Conservation (phyloP, 2,113 vertebrate species). For the Cynopterus brachyotis region DNA sequence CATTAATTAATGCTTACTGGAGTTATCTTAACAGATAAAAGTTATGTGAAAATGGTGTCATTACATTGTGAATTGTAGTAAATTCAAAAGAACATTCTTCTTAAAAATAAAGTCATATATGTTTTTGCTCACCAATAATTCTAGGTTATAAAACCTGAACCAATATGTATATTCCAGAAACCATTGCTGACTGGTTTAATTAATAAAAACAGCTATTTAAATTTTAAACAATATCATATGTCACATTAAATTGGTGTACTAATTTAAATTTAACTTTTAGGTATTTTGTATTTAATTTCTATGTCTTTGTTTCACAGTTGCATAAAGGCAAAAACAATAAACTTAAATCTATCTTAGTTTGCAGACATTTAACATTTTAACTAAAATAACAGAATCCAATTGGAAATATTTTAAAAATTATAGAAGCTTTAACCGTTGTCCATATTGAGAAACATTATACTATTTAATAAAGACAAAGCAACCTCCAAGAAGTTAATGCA, state of each 20-base stretch:
- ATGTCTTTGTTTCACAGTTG: neutral
- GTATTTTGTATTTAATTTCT: neutral
- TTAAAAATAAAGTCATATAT: neutral
- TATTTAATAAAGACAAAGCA: neutral
- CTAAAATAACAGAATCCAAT: neutral
- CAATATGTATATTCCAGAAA: neutral
- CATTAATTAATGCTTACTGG: neutral
- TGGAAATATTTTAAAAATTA: neutral
- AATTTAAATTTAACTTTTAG: neutral
- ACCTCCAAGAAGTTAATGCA: neutral
- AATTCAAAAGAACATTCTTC: neutral
- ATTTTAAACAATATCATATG: neutral
- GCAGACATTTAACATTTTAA: neutral
- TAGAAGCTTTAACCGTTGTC: neutral
- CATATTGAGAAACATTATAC: neutral
- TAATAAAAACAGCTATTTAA: neutral
- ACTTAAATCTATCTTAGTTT: neutral
- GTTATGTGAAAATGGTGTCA: neutral
- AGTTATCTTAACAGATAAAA: neutral
- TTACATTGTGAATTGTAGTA: neutral
- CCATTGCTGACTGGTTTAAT: neutral
- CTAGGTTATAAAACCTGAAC: neutral
- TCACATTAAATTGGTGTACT: neutral
- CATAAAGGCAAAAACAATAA: neutral
- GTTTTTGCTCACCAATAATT: neutral